Percentiles rank a stretch among this genome's conserved stretches.
Evolutionary conservation across 2,888 invertebrate species (phyloP).

Genomic region (Erebia ligea): DNA sequence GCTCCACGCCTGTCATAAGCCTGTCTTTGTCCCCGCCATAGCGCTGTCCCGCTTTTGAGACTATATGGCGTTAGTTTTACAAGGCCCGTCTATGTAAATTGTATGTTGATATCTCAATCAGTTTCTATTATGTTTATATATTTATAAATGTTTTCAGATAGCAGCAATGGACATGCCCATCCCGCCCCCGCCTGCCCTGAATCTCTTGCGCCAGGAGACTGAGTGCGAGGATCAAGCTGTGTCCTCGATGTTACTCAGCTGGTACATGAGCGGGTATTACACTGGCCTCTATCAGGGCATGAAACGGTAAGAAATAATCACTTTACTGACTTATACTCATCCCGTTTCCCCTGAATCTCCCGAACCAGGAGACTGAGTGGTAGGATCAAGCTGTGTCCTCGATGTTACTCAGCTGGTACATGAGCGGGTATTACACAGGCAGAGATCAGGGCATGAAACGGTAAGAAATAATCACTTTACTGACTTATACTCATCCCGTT

Average conservation of each 20-base stretch:
- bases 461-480: constrained; percentile 42
- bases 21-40: too few relatives aligned
- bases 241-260: constrained; percentile 94
- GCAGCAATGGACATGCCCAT: constrained; percentile 67
- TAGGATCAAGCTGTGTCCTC: constrained; percentile 80
- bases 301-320: constrained; percentile 52
- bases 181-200: constrained; percentile 72
- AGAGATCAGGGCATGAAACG: constrained; percentile 85
- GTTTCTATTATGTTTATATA: too few relatives aligned
- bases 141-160: constrained; percentile 26
- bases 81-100: too few relatives aligned
- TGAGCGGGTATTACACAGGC: constrained; percentile 96
- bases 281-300: constrained; percentile 90
- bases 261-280: constrained; percentile 97
- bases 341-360: too few relatives aligned
- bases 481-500: background rate
- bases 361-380: too few relatives aligned
- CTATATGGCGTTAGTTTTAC: too few relatives aligned
- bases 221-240: constrained; percentile 86
- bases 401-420: constrained; percentile 97
- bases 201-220: constrained; percentile 40
- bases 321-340: too few relatives aligned
- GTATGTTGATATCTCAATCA: too few relatives aligned
- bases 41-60: too few relatives aligned
- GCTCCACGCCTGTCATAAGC: too few relatives aligned